Conservation (phyloP, 2,888 invertebrate species). For the Himalopsyche kuldschensis region DNA sequence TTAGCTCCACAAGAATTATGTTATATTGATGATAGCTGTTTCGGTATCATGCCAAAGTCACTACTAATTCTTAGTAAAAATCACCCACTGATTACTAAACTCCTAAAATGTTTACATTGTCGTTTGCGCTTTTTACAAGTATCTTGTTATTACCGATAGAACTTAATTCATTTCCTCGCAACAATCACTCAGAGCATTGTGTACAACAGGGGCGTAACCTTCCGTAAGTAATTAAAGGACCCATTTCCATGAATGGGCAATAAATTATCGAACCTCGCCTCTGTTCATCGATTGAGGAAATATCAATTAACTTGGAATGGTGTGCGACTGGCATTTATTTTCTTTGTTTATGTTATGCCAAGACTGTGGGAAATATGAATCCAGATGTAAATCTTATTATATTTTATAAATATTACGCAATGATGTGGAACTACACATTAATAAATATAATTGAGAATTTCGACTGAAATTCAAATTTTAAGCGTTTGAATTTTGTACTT, state of each 20-base stretch:
- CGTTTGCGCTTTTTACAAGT: background rate
- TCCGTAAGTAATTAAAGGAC: slow-evolving; percentile 34
- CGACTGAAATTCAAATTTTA: too few species aligned
- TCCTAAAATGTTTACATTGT: background rate
- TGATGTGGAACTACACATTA: too few species aligned
- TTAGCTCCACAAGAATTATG: too few species aligned
- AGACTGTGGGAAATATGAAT: background rate
- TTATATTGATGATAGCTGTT: too few species aligned
- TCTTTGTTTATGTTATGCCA: background rate
- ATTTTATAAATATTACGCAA: too few species aligned
- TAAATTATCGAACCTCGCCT: slow-evolving; percentile 30
- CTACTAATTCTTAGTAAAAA: too few species aligned
- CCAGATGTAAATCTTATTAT: too few species aligned
- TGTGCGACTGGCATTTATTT: background rate
- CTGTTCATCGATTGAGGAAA: slow-evolving; percentile 20
- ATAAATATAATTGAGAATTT: too few species aligned
- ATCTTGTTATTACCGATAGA: background rate
- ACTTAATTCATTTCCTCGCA: background rate
- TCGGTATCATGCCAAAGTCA: too few species aligned
- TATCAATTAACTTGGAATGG: slow-evolving; percentile 34
- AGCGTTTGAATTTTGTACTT: too few species aligned
- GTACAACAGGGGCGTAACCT: slow-evolving; percentile 12
- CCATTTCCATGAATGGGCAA: slow-evolving; percentile 25
- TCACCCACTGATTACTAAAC: too few species aligned
- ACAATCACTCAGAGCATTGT: background rate